Percentiles rank a stretch among this genome's conserved stretches.
Evolutionary conservation across 2,797 vertebrate species (phyloP).

Genomic region (Neosalanx taihuensis): DNA sequence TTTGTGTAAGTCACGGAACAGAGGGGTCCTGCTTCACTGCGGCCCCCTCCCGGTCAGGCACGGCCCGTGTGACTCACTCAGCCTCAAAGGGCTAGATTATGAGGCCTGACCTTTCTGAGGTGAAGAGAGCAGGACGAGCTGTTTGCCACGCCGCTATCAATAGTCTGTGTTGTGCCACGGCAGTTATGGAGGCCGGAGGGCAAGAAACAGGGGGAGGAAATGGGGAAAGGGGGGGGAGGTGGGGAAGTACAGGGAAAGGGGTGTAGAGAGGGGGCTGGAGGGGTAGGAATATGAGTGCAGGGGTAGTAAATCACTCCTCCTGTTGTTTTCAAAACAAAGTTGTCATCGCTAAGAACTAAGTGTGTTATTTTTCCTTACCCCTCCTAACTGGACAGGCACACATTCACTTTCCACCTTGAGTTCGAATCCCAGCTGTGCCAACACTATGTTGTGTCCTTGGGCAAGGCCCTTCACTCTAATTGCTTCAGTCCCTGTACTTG

Average conservation of each 20-base stretch:
- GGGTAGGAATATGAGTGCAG: neutral
- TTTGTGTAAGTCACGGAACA: slow-evolving; percentile 58
- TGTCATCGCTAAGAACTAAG: slow-evolving; percentile 39
- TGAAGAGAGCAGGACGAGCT: slow-evolving; percentile 18
- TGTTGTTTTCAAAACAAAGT: slow-evolving; percentile 53
- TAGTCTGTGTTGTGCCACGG: slow-evolving; percentile 36
- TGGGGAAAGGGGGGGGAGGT: neutral
- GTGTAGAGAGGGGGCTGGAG: neutral
- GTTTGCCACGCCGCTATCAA: slow-evolving; percentile 36
- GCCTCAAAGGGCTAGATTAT: slow-evolving; percentile 35
- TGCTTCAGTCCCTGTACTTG: no score
- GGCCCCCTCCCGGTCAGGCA: slow-evolving; percentile 54
- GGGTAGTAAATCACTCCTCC: slow-evolving; percentile 17
- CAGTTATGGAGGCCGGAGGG: slow-evolving; percentile 18
- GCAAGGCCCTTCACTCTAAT: no score
- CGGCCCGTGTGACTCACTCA: slow-evolving; percentile 60
- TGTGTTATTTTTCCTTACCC: slow-evolving; percentile 17
- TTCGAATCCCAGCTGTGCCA: no score
- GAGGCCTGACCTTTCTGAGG: slow-evolving; percentile 55
- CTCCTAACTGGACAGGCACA: neutral
- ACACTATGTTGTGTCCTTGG: no score
- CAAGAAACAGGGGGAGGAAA: no score
- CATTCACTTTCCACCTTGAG: neutral
- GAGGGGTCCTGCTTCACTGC: slow-evolving; percentile 52
- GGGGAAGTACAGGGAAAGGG: neutral